Evolutionary conservation across 2,797 vertebrate species (phyloP).

Genomic region (Echiichthys vipera): DNA sequence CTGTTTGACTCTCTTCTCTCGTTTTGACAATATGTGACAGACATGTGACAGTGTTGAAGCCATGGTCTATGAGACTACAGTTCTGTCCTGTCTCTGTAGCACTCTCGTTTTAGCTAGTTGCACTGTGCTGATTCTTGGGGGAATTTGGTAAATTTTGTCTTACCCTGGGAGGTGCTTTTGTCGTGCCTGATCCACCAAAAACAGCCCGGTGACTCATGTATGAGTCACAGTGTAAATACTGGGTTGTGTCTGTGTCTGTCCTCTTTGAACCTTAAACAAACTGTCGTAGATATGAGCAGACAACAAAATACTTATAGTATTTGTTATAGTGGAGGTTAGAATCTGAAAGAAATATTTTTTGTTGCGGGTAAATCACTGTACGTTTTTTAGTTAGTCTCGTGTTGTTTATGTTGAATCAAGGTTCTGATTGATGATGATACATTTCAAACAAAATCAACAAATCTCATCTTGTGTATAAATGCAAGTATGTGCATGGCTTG

Average conservation of each 20-base stretch:
- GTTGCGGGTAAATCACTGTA: background rate
- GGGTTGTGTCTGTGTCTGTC: background rate
- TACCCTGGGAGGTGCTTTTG: slow-evolving; percentile 18
- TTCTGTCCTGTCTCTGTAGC: slow-evolving; percentile 7
- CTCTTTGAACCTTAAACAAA: slow-evolving; percentile 4
- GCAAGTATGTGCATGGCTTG: background rate
- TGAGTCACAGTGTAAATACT: slow-evolving; percentile 23
- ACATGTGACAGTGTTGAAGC: slow-evolving; percentile 29
- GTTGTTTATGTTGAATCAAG: background rate
- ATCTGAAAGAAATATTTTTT: background rate
- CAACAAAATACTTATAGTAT: background rate
- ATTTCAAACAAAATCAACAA: background rate
- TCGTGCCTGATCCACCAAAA: slow-evolving; percentile 10
- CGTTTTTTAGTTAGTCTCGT: background rate
- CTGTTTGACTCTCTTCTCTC: slow-evolving; percentile 20
- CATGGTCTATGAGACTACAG: slow-evolving; percentile 9
- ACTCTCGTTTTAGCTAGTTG: slow-evolving; percentile 19
- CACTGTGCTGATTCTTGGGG: slow-evolving; percentile 16
- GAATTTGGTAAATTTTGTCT: slow-evolving; percentile 29
- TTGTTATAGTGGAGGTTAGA: background rate
- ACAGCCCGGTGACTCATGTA: slow-evolving; percentile 31
- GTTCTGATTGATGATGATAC: background rate
- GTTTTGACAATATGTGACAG: slow-evolving; percentile 43
- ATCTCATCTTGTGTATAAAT: background rate
- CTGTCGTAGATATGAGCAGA: too few species aligned